phyloP scores from a whole-genome alignment of 2,797 vertebrate genomes.

The Borostomias antarcticus region DNA sequence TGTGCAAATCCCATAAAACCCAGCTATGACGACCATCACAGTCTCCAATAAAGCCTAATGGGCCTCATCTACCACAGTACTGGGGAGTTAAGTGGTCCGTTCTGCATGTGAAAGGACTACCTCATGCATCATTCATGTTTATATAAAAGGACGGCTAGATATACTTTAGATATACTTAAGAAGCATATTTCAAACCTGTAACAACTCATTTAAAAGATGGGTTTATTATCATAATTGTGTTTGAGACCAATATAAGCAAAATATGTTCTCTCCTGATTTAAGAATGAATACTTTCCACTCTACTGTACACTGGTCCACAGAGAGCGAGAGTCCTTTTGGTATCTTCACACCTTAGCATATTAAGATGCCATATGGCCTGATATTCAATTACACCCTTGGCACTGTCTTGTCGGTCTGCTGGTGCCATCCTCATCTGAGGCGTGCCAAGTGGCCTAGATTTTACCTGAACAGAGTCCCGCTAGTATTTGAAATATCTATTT shows the following conservation, averaged over 20 bases:
- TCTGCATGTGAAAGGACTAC: no score
- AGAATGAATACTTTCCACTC: neutral
- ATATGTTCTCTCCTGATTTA: neutral
- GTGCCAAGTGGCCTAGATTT: constrained; percentile 9
- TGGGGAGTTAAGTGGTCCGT: no score
- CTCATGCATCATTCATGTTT: no score
- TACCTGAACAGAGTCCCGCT: neutral
- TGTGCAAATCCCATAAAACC: neutral
- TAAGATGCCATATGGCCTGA: neutral
- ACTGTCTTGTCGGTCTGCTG: neutral
- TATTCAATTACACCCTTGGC: constrained; percentile 1
- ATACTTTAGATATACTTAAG: no score
- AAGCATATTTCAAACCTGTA: no score
- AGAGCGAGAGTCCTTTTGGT: neutral
- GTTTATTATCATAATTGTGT: neutral
- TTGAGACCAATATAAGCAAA: neutral
- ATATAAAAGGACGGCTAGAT: no score
- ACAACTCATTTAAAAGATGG: neutral
- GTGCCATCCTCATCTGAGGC: neutral
- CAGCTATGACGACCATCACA: neutral
- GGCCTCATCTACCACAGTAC: no score
- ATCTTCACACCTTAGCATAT: neutral
- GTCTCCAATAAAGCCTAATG: neutral
- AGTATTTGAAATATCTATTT: constrained; percentile 2
- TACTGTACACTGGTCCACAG: neutral